Percentiles rank a stretch among this genome's conserved stretches.
phyloP scores from a whole-genome alignment of 2,797 vertebrate genomes.

The Octomys mimax region DNA sequence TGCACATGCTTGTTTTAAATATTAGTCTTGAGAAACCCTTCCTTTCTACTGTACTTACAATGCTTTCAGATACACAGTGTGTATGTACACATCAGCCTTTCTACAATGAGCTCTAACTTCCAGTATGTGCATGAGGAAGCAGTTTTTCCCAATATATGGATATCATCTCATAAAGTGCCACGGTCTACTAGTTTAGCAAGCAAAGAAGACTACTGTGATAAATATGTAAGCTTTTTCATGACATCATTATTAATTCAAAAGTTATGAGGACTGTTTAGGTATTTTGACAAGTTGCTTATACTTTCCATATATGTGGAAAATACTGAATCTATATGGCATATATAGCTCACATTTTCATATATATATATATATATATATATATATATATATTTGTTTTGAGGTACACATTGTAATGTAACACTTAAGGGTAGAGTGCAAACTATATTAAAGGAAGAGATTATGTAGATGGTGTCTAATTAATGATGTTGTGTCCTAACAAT shows the following conservation, averaged over 20 bases:
- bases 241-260: conserved; percentile 2
- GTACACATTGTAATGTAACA: neutral
- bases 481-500: neutral
- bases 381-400: neutral
- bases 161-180: neutral
- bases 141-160: neutral
- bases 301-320: neutral
- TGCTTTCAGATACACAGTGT: neutral
- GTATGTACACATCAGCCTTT: neutral
- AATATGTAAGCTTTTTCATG: neutral
- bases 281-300: neutral
- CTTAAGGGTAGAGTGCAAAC: neutral
- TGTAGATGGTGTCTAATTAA: neutral
- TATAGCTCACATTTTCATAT: neutral
- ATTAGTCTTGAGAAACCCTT: neutral
- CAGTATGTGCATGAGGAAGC: neutral
- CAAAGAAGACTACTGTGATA: neutral
- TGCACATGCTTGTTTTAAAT: conserved; percentile 41
- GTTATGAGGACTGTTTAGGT: neutral
- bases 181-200: neutral
- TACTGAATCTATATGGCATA: neutral
- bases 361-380: neutral
- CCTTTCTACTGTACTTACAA: neutral
- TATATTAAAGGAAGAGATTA: neutral
- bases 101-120: neutral